A percentile compares a stretch with the other conserved stretches of the same genome.
Conservation (phyloP, 1,140 invertebrate species). For the Drosophila seguyi region DNA sequence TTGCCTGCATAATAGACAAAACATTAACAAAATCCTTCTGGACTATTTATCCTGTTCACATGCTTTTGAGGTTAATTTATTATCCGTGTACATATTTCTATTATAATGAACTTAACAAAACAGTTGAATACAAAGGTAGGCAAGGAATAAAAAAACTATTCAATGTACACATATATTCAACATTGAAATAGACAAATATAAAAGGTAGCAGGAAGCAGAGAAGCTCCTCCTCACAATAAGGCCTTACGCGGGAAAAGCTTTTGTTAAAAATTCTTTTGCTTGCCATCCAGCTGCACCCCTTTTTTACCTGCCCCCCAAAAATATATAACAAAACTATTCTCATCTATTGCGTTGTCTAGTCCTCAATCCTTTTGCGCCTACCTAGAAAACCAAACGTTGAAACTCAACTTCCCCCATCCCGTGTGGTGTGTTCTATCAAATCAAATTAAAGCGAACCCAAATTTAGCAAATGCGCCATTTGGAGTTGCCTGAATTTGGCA, state of each 20-base stretch:
- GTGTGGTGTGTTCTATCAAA: constrained; percentile 10
- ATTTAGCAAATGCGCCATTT: constrained; percentile 69
- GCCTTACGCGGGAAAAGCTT: constrained; percentile 1
- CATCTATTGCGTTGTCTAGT: constrained; percentile 22
- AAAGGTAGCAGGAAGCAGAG: not conserved
- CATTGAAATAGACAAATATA: not conserved
- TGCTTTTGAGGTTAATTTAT: too few species aligned
- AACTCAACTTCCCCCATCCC: constrained; percentile 18
- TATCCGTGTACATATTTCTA: too few species aligned
- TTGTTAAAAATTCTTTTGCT: constrained; percentile 10
- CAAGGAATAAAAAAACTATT: not conserved
- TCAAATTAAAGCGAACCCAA: constrained; percentile 45
- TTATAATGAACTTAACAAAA: not conserved
- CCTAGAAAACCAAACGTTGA: constrained; percentile 13
- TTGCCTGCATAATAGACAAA: too few species aligned
- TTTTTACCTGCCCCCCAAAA: constrained; percentile 45
- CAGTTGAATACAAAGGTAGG: not conserved
- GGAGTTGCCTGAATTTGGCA: constrained; percentile 45
- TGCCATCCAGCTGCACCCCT: constrained; percentile 22
- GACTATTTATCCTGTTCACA: too few species aligned
- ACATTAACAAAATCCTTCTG: too few species aligned
- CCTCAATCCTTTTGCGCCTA: constrained; percentile 22
- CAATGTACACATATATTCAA: not conserved
- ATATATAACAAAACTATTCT: constrained; percentile 11
- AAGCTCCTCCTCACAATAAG: not conserved